Base-by-base conservation (phyloP, 92 coral and sea anemone species). In the Porites lobata region DNA sequence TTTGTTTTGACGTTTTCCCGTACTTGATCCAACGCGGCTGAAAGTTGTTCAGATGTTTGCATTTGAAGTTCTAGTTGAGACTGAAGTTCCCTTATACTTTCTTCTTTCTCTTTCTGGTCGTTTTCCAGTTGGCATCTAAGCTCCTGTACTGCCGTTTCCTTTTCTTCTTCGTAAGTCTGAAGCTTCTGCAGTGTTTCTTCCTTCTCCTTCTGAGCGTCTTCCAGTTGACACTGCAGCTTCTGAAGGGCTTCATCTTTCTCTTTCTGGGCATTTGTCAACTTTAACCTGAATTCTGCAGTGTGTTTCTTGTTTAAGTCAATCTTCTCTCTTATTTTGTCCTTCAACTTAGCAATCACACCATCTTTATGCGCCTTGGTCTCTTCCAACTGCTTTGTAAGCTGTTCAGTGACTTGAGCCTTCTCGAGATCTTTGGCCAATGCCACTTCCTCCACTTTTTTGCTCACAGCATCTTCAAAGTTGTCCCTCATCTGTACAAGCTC, bases 341-440 rank as follows among this genome's bases (percentile, higher is more conserved):
- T 96, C 80, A 96, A 83, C 81, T 95, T 94, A 1, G 91, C 79
- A 52, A 96, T 93, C 19, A 96, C 93, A 14, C 87, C 93, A 74
- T 96, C 99, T 82, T 96, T 95, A 71, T 93, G 98, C 71, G 77
- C 65, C 80, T 92, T 92, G 9, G 94, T 88, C 10, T 95, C 96
- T 57, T 92, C 91, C 71, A 95, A 84, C 87, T 95, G 87, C 70
- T 93, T 87, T 3, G 89, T 80, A 71, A 95, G 82, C n/a, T 93
- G 94, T 53, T 95, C 98, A 82, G 84, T 94, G 15, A 84, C 81
- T 38, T 90, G 91, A 26, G 90, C 92, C 68, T 88, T 93, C 72
- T 96, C 99, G 13, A 90, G 82, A 53, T 92, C 90, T 71, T 93
- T 96, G 51, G 90, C 94, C 74, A 80, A 65, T 4, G 89, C 19